Conservation (phyloP, 2,888 invertebrate species). For the Drosophila buzzatii region DNA sequence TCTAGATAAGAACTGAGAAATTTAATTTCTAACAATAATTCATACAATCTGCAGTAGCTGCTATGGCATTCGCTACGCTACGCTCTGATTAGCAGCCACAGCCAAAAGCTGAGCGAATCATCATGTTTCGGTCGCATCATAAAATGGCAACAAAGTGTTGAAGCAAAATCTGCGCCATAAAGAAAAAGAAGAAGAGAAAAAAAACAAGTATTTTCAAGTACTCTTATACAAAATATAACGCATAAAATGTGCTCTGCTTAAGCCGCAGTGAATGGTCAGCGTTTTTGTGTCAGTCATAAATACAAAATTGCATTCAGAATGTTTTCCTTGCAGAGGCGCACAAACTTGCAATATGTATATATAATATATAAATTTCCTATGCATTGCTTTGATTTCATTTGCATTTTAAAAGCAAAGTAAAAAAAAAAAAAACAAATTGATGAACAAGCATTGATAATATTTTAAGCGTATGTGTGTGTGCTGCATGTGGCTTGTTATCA, state of each 20-base stretch:
- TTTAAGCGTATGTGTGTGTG: conserved; percentile 45
- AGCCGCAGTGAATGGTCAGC: conserved; percentile 20
- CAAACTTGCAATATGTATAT: background rate
- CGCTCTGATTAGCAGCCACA: conserved; percentile 8
- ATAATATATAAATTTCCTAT: background rate
- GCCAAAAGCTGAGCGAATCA: conserved; percentile 7
- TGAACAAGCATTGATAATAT: conserved; percentile 55
- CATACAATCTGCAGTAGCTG: conserved; percentile 14
- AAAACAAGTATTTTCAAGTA: conserved; percentile 44
- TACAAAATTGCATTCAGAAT: conserved; percentile 42
- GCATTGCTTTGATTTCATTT: conserved; percentile 67
- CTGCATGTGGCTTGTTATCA: conserved; percentile 50
- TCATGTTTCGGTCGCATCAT: conserved; percentile 28
- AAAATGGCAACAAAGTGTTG: conserved; percentile 51
- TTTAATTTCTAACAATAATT: background rate
- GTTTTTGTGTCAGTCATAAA: conserved; percentile 44
- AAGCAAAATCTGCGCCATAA: conserved; percentile 41
- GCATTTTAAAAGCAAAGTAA: conserved; percentile 35
- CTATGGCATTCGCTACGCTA: conserved; percentile 23
- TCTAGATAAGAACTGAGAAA: background rate
- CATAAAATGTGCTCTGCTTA: conserved; percentile 44
- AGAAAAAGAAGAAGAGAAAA: conserved; percentile 16
- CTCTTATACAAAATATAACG: conserved; percentile 59
- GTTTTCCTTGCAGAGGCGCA: conserved; percentile 20
- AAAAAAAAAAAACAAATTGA: conserved; percentile 25